Evolutionary conservation across 1,140 invertebrate species (phyloP).

Genomic region (Achroia grisella): DNA sequence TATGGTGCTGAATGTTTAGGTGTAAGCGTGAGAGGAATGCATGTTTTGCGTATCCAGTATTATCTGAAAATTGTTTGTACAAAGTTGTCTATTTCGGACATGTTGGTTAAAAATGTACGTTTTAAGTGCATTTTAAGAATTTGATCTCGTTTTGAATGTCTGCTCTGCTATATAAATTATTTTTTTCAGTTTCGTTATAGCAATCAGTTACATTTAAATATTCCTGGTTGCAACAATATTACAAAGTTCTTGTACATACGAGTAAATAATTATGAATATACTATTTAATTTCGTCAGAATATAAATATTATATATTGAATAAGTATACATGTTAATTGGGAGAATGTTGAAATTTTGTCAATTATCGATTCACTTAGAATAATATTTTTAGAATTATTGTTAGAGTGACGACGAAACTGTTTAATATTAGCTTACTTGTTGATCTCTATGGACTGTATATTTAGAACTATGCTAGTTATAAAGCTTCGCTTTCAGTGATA

Average conservation of each 20-base stretch:
- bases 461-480: constrained; percentile 22
- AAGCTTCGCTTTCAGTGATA: constrained; percentile 52
- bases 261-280: neutral
- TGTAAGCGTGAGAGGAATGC: too few species aligned
- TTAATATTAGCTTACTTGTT: constrained; percentile 25
- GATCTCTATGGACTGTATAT: constrained; percentile 56
- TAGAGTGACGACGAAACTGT: constrained; percentile 2
- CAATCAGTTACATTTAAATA: too few species aligned
- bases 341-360: too few species aligned
- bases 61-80: neutral
- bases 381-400: constrained; percentile 3
- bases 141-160: too few species aligned
- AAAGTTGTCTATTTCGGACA: too few species aligned
- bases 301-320: neutral
- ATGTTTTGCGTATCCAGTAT: neutral
- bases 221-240: too few species aligned
- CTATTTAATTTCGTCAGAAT: neutral
- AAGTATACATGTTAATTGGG: neutral
- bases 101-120: too few species aligned
- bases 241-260: neutral
- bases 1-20: neutral
- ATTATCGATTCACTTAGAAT: neutral
- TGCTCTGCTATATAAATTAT: too few species aligned
- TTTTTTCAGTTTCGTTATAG: too few species aligned
- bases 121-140: too few species aligned